Conservation (phyloP, 2,113 vertebrate species). For the Gavia stellata region DNA sequence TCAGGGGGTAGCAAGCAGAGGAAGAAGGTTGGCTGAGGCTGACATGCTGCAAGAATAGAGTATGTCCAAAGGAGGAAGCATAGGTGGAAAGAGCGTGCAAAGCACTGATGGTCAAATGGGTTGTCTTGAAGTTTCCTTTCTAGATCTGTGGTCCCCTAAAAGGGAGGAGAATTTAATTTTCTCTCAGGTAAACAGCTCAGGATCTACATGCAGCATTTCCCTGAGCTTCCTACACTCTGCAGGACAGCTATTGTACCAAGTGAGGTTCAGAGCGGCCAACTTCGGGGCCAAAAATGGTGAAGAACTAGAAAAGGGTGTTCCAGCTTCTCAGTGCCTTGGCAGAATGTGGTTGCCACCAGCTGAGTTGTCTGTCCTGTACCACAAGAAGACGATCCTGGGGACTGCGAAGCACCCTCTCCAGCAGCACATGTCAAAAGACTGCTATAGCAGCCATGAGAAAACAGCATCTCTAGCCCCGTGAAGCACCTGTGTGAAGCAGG, state of each 20-base stretch:
- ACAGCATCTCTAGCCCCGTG: not conserved
- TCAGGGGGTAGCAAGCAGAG: accelerated
- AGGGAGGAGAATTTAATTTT: not conserved
- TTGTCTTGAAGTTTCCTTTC: not conserved
- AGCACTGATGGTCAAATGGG: not conserved
- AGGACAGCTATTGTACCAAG: not conserved
- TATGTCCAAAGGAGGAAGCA: not conserved
- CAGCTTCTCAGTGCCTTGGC: not conserved
- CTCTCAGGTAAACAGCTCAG: not conserved
- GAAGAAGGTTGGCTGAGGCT: not conserved
- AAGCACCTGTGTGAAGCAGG: not conserved
- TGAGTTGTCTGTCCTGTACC: not conserved
- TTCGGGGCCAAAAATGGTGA: not conserved
- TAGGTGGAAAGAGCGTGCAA: not conserved
- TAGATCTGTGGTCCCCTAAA: not conserved
- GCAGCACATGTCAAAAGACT: not conserved
- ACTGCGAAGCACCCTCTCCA: not conserved
- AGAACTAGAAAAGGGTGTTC: not conserved
- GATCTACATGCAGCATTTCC: not conserved
- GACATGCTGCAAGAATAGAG: not conserved
- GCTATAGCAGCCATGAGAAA: accelerated
- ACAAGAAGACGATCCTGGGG: not conserved
- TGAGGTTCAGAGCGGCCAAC: not conserved
- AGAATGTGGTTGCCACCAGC: not conserved
- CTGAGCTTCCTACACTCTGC: not conserved